Percentiles rank a stretch among this genome's conserved stretches.
Evolutionary conservation across 1,140 invertebrate species (phyloP).

Genomic region (Cheumatopsyche charites): DNA sequence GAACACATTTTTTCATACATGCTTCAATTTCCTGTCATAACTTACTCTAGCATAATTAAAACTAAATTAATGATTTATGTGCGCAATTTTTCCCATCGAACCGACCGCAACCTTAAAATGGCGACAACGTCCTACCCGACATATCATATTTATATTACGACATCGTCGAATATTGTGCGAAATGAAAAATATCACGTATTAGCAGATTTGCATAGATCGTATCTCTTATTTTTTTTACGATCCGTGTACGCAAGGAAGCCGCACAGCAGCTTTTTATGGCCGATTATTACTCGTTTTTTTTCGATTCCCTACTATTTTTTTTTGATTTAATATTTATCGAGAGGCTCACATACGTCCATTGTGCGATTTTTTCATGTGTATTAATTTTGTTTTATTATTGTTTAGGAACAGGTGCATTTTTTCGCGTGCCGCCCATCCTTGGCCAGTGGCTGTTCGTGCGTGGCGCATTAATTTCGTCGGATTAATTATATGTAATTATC

Average conservation of each 20-base stretch:
- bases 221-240: neutral
- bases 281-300: constrained; percentile 9
- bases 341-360: neutral
- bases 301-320: neutral
- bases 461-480: constrained; percentile 39
- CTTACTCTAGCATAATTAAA: no score
- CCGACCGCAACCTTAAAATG: no score
- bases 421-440: constrained; percentile 28
- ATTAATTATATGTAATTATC: constrained; percentile 40
- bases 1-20: no score
- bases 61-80: no score
- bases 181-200: constrained; percentile 11
- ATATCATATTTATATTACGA: neutral
- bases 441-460: constrained; percentile 34
- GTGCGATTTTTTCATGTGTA: neutral
- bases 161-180: constrained; percentile 7
- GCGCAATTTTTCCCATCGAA: no score
- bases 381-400: neutral
- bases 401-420: constrained; percentile 22
- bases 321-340: no score
- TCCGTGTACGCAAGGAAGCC: constrained; percentile 13
- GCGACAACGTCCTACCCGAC: no score
- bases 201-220: constrained; percentile 20
- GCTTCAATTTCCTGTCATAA: no score
- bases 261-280: constrained; percentile 16